Base-by-base conservation (phyloP, 2,797 vertebrate genomes). In the Hydrolagus colliei region DNA sequence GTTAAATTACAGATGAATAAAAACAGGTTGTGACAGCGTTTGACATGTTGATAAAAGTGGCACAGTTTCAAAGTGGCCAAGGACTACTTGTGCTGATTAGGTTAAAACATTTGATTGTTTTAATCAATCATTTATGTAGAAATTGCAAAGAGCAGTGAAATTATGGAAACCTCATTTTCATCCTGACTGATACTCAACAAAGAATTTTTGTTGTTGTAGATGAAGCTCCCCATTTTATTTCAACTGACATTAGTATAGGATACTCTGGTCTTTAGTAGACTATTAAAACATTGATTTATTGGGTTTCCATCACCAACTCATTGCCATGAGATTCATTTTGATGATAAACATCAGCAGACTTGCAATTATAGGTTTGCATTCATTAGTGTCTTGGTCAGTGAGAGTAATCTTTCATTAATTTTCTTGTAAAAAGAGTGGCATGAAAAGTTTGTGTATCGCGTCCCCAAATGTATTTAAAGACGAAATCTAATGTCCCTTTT, bases 231-330 rank as follows among this genome's bases (percentile, higher is more conserved):
- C 62, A 35, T 67, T 82, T 11, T 68, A 65, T 82, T 9, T 67
- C 78, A 77, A 12, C 14, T 65, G 63, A 14, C 78, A 82, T 35
- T 35, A 32, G 22, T 80, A 63, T 14, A 67, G 14, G 22, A 61
- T 65, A 68, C 62, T 22, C 22, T 67, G 62, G 27, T 27, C 62
- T 67, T 18, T 35, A 67, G 78, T 67, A 35, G 14, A 82, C 62
- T 68, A 82, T 82, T 35, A 82, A 80, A 82, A 67, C 63, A 82
- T 82, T 82, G 78, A 82, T 67, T 67, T 82, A 67, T 82, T 82
- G 78, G 22, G 78, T 82, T 82, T 35, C 61, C 35, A 68, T 82
- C 78, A 67, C 22, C 63, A 35, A 27, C 78, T 67, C 62, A 61
- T 61, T 77, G 52, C 75, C 59, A 9, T 77, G 75, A 77, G n/a